A percentile compares a stretch with the other conserved stretches of the same genome.
Evolutionary conservation across 2,888 invertebrate genomes (phyloP).

Genomic region (Polietes domitor): DNA sequence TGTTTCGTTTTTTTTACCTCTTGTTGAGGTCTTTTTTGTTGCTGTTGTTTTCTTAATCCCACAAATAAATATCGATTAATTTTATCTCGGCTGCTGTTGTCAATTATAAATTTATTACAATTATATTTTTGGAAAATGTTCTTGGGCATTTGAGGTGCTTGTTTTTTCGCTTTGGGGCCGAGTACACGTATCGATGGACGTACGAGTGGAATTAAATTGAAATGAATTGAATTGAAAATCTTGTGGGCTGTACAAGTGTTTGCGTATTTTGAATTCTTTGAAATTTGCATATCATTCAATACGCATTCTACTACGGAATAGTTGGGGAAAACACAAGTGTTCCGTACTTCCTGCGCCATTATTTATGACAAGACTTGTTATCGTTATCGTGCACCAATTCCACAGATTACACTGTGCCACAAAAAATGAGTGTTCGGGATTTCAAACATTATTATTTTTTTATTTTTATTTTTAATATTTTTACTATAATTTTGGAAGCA

Average conservation of each 20-base stretch:
- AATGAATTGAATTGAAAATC: background rate
- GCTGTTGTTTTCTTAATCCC: background rate
- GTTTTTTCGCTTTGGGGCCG: background rate
- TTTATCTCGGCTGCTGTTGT: conserved; percentile 24
- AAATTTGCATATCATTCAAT: background rate
- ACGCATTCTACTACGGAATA: background rate
- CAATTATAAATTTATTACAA: conserved; percentile 49
- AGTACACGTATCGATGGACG: background rate
- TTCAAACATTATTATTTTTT: no score
- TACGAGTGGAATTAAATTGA: no score
- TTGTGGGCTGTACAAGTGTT: background rate
- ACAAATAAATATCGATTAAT: conserved; percentile 25
- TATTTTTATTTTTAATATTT: no score
- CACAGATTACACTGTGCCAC: no score
- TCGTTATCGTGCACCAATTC: background rate
- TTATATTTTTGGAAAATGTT: conserved; percentile 41
- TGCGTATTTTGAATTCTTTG: background rate
- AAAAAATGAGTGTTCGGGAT: no score
- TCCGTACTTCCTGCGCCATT: conserved; percentile 6
- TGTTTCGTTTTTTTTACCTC: conserved; percentile 20
- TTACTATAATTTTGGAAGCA: no score
- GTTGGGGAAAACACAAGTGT: background rate
- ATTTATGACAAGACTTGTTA: background rate
- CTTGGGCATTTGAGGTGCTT: background rate
- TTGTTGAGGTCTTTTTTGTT: background rate